phyloP scores from a whole-genome alignment of 2,797 vertebrate species.

The Steatocranus sp. region DNA sequence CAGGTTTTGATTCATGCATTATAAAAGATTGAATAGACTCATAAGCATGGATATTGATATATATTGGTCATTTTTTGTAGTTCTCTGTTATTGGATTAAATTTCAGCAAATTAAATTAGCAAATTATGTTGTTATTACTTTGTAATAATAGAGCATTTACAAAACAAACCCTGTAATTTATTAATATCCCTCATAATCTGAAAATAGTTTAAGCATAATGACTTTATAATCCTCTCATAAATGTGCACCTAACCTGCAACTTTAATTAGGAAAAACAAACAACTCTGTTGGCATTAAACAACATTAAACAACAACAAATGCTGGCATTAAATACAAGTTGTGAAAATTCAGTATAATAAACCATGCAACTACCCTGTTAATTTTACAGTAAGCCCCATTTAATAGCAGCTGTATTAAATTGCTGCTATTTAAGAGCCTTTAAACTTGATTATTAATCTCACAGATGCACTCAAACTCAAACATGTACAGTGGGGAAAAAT shows the following conservation, averaged over 20 bases:
- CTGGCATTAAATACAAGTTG: background rate
- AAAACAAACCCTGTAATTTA: background rate
- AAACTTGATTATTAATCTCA: background rate
- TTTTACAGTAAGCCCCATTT: slow-evolving; percentile 3
- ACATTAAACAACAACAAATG: background rate
- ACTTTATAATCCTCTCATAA: background rate
- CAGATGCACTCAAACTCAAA: background rate
- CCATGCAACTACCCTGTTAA: background rate
- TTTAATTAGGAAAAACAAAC: background rate
- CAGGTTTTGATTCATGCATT: background rate
- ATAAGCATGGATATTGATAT: background rate
- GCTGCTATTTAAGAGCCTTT: background rate
- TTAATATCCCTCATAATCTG: background rate
- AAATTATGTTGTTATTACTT: background rate
- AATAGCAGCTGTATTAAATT: background rate
- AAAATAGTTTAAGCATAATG: background rate
- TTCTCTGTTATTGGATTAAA: background rate
- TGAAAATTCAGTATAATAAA: slow-evolving; percentile 23
- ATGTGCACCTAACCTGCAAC: background rate
- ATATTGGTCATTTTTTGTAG: background rate
- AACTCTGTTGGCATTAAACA: background rate
- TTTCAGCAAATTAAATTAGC: background rate
- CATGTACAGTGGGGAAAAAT: background rate
- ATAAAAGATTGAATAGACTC: background rate
- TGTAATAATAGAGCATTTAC: too few species aligned